These are phyloP conservation scores for Clepsis dumicolana DNA, from an alignment of 2,888 invertebrate genomes.

Conservation along the genomic window DNA sequence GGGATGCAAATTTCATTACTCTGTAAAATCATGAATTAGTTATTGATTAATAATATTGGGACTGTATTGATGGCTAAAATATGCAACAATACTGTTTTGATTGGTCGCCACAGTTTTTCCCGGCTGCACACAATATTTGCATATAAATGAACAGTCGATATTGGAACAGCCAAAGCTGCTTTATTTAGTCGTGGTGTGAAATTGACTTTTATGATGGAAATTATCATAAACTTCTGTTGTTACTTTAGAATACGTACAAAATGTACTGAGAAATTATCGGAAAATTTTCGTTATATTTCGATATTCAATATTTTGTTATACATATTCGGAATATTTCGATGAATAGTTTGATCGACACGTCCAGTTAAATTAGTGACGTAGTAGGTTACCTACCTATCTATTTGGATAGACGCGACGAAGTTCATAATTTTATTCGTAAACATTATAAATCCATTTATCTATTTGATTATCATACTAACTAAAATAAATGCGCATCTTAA, in stretches of 20 bases:
- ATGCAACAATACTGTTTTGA: slow-evolving; percentile 38
- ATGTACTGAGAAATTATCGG: too few relatives aligned
- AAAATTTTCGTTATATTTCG: too few relatives aligned
- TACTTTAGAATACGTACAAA: neutral
- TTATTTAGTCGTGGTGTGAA: slow-evolving; percentile 21
- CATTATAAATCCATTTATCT: too few relatives aligned
- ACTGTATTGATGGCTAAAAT: slow-evolving; percentile 23
- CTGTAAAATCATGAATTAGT: slow-evolving; percentile 12
- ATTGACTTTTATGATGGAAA: neutral
- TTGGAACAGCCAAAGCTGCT: slow-evolving; percentile 11
- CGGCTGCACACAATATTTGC: slow-evolving; percentile 33
- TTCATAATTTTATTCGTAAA: too few relatives aligned
- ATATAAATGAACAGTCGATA: slow-evolving; percentile 36
- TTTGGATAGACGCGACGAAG: too few relatives aligned
- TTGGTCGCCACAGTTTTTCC: slow-evolving; percentile 35
- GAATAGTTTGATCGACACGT: too few relatives aligned
- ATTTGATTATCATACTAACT: too few relatives aligned
- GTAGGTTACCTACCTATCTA: too few relatives aligned
- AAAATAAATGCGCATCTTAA: too few relatives aligned
- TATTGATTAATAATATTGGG: slow-evolving; percentile 9
- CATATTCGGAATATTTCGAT: too few relatives aligned
- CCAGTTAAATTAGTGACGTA: too few relatives aligned
- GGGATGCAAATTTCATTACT: slow-evolving; percentile 23
- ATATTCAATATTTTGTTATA: too few relatives aligned
- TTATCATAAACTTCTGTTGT: neutral